Evolutionary conservation across 2,797 vertebrate species (phyloP).

Genomic region (Notolabrus celidotus): DNA sequence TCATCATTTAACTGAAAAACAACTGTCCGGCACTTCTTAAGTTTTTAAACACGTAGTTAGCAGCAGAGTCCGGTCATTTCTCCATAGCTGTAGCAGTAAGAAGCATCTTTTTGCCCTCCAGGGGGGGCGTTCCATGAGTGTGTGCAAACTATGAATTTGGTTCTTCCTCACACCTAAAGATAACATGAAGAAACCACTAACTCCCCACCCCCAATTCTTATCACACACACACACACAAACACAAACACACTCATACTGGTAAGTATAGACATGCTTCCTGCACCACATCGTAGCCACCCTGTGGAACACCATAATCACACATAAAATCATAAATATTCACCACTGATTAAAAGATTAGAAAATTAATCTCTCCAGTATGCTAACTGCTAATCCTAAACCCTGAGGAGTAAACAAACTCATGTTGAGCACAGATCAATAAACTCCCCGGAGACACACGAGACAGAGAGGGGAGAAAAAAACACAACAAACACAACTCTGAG

Average conservation of each 20-base stretch:
- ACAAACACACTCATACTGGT: neutral
- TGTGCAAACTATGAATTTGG: too few species aligned
- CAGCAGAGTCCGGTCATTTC: too few species aligned
- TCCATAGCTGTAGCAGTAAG: too few species aligned
- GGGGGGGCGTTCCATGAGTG: too few species aligned
- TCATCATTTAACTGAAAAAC: too few species aligned
- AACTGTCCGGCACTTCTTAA: too few species aligned
- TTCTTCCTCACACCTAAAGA: too few species aligned
- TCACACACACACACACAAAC: too few species aligned
- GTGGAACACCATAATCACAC: conserved; percentile 41
- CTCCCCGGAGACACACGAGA: conserved; percentile 13
- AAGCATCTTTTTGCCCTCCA: too few species aligned
- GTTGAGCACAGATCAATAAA: conserved; percentile 55
- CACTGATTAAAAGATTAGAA: conserved; percentile 68
- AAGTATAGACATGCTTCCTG: neutral
- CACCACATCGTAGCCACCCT: conserved; percentile 2
- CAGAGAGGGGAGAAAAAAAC: neutral
- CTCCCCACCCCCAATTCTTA: neutral
- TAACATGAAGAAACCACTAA: too few species aligned
- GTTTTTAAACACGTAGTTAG: too few species aligned
- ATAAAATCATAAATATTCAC: conserved; percentile 67
- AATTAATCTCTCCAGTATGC: conserved; percentile 57
- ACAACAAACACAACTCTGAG: too few species aligned
- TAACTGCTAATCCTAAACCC: conserved; percentile 56
- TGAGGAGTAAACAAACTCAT: conserved; percentile 58